Evolutionary conservation across 1,140 invertebrate species (phyloP).

Genomic region (Monochamus saltuarius): DNA sequence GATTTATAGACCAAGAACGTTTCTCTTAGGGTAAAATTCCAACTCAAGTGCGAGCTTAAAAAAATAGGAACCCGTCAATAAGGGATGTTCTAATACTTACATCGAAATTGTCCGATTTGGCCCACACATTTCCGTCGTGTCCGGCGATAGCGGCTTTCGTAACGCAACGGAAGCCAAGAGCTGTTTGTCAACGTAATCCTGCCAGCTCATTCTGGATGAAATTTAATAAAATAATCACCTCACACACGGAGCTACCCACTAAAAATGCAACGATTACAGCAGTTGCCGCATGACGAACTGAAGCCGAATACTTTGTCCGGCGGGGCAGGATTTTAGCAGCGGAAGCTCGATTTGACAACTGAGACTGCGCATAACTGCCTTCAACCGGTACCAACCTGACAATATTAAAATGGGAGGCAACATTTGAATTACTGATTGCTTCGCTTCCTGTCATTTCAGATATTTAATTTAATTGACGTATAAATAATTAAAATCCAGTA

Average conservation of each 20-base stretch:
- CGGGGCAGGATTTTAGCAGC: conserved; percentile 27
- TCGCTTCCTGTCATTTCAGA: no score
- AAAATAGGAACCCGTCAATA: neutral
- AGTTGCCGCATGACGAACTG: conserved; percentile 26
- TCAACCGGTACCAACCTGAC: conserved; percentile 1
- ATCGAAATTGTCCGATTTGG: conserved; percentile 89
- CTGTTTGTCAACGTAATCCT: conserved; percentile 97
- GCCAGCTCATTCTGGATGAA: conserved; percentile 84
- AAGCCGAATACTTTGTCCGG: conserved; percentile 32
- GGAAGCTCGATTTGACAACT: conserved; percentile 30
- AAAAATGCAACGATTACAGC: conserved; percentile 24
- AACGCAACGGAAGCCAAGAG: conserved; percentile 90
- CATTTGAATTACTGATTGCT: neutral
- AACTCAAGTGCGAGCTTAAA: neutral
- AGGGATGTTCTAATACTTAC: conserved; percentile 65
- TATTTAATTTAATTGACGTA: no score
- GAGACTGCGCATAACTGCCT: conserved; percentile 17
- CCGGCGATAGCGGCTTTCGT: conserved; percentile 92
- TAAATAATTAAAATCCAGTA: no score
- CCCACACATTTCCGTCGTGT: conserved; percentile 93
- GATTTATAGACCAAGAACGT: no score
- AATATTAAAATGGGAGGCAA: conserved; percentile 1
- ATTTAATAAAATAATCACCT: conserved; percentile 32
- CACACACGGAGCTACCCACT: conserved; percentile 31
- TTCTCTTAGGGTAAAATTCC: no score